Evolutionary conservation across 1,140 invertebrate species (phyloP), one percentile per base, ranked within the genome.

Genomic region (Drosophila prosaltans): DNA sequence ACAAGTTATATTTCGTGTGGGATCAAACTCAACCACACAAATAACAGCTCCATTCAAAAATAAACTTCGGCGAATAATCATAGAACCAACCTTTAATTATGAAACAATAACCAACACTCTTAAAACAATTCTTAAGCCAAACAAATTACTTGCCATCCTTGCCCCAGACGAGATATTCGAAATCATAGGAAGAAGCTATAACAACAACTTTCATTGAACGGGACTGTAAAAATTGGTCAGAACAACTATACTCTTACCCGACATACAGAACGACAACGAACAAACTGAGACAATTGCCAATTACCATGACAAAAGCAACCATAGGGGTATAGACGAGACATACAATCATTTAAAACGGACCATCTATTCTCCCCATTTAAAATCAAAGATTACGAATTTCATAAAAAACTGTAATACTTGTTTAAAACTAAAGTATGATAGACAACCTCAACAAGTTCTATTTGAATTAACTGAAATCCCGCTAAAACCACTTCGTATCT

Each of bases 111-210:
- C 21, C n/a, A 48, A 48, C n/a, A 48, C 21, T 21, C 43, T 48
- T 21, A 48, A 48, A 48, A n/a, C 21, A 21, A 58, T 67, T 32
- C 28, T 67, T 0, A 67, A 60, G 26, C 65, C 65, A 59, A 67
- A 60, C 30, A 67, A 67, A 67, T 39, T 30, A 11, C 28, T 24
- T 51, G 65, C 55, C 16, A 36, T 67, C 11, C 28, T 26, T 8
- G 39, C 55, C 16, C 54, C 55, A 24, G 55, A 30, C 28, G 28
- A 30, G 28, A 30, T 30, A 30, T 30, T 30, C 4, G 28, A 30
- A 30, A 30, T 30, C 28, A 30, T 30, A 30, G 28, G 28, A 30
- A 30, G 4, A 30, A 30, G 28, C 28, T 30, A 30, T 30, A 30
- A 30, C 2, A 4, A 30, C 28, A 30, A 30, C 28, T 30, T 30